Evolutionary conservation across 2,888 invertebrate species (phyloP), one percentile per base, ranked within the genome.

Genomic region (Corbicula japonica): DNA sequence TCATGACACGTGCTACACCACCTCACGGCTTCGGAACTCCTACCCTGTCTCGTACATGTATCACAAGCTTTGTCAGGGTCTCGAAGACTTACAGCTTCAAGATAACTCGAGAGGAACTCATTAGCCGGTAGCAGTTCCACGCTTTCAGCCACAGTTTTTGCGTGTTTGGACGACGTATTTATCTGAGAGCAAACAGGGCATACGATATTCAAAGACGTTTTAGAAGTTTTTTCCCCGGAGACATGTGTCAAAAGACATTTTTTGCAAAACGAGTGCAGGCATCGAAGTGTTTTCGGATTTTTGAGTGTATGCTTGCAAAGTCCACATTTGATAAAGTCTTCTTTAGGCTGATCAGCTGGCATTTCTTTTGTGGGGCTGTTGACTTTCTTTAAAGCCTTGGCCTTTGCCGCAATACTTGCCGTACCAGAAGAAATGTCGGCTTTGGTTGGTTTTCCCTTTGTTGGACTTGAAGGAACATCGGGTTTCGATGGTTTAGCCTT

Each of bases 1-100:
- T 86, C 86, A 34, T 82, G 84, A 48, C 87, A 87, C 5, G 46
- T 54, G 0, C 65, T 68, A 58, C 87, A 87, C 86, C 86, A 87
- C 23, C 85, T 69, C 12, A 34, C 44, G 10, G 84, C 87, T 0
- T 38, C 41, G 0, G 52, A 44, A 1, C 26, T 32, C 50, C 78
- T 83, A 26, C 63, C 46, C 60, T 85, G 86, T 30, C 87, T 70
- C 8, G 32, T 28, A 61, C 87, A 87, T 0, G 87, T 84, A 23
- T 80, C 83, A 60, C 87, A 87, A n/a, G 52, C 58, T 23, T 76
- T 69, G 0, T 80, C 63, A 0, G 73, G 76, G 41, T 83, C 76
- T 58, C 85, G 80, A 21, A 86, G 41, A 2, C 44, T 48, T 15
- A 71, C 44, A 0, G 81, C 86, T 54, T 86, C 85, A 2, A 83